Evolutionary conservation across 2,113 vertebrate genomes (phyloP), one percentile per base, ranked within the genome.

Genomic region (Rattus rattus): DNA sequence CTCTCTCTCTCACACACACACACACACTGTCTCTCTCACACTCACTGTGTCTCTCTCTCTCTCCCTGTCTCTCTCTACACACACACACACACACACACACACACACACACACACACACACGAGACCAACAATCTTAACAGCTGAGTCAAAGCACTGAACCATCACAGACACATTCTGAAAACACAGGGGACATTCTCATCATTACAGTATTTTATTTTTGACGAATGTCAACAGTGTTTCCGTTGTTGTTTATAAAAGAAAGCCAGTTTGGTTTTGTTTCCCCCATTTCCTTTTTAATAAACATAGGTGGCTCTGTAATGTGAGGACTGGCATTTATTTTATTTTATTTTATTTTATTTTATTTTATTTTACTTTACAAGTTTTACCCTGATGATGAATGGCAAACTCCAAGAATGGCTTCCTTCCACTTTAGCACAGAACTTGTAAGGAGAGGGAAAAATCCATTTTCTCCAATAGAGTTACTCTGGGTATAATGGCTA

Each of bases 291-390:
- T 97, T 96, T 70, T 96, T 88, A 94, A 61, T 91, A 95, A 91
- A 92, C 77, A 83, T 36, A 95, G 56, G 36, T 75, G 73, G 89
- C 77, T 76, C 39, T 83, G 72, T 91, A 91, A 89, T 30, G 22
- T 86, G 39, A 86, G 79, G 67, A 61, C 24, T 92, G 39, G 24
- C 67, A 79, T 90, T 94, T 86, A 86, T 92, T 94, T 95, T 96
- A 81, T 92, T 91, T 97, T 96, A 81, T 92, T 91, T 97, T 96
- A 81, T 92, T 91, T 97, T 96, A 81, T 92, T 91, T 97, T 96
- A 81, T 92, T 91, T 97, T 96, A 81, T 92, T 91, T 97, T 89
- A 84, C 33, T 88, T 95, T 91, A 92, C 19, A 88, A 36, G 47
- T 83, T 9, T 89, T 79, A 92, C 52, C 39, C 61, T 1, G 1